A percentile compares a stretch with the other conserved stretches of the same genome.
Evolutionary conservation across 92 coral and sea anemone genomes (phyloP).

Genomic region (Ricordea florida): DNA sequence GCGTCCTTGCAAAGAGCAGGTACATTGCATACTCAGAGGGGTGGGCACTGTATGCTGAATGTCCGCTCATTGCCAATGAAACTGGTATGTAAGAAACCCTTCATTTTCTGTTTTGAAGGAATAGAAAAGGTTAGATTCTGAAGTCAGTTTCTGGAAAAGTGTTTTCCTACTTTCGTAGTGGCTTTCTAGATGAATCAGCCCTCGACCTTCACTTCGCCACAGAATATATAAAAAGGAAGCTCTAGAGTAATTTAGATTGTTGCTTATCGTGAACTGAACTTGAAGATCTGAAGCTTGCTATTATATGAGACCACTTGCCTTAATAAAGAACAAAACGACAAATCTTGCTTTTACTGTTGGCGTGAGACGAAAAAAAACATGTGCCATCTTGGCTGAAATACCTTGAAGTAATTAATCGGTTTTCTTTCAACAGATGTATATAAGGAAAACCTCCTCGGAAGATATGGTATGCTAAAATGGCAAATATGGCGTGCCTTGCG

Average conservation of each 20-base stretch:
- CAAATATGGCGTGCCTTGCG: slow-evolving; percentile 97
- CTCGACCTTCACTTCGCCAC: too few relatives aligned
- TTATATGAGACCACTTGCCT: too few relatives aligned
- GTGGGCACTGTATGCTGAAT: slow-evolving; percentile 86
- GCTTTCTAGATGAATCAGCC: too few relatives aligned
- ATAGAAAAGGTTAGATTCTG: too few relatives aligned
- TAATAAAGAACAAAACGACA: too few relatives aligned
- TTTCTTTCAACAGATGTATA: slow-evolving; percentile 55
- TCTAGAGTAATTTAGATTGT: too few relatives aligned
- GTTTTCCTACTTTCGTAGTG: too few relatives aligned
- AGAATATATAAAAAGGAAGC: too few relatives aligned
- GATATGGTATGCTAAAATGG: slow-evolving; percentile 94
- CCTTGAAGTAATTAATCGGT: neutral
- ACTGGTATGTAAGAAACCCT: slow-evolving; percentile 69
- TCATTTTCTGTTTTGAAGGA: too few relatives aligned
- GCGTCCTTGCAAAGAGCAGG: slow-evolving; percentile 43
- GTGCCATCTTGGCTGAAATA: neutral
- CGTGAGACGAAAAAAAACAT: neutral
- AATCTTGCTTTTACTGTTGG: neutral
- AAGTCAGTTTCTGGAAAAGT: too few relatives aligned
- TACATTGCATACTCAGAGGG: slow-evolving; percentile 82
- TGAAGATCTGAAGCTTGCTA: too few relatives aligned
- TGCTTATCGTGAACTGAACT: too few relatives aligned
- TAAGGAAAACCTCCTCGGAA: slow-evolving; percentile 49
- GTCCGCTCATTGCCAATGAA: slow-evolving; percentile 72